Evolutionary conservation across 2,888 invertebrate genomes (phyloP).

Genomic region (Mechanitis messenoides): DNA sequence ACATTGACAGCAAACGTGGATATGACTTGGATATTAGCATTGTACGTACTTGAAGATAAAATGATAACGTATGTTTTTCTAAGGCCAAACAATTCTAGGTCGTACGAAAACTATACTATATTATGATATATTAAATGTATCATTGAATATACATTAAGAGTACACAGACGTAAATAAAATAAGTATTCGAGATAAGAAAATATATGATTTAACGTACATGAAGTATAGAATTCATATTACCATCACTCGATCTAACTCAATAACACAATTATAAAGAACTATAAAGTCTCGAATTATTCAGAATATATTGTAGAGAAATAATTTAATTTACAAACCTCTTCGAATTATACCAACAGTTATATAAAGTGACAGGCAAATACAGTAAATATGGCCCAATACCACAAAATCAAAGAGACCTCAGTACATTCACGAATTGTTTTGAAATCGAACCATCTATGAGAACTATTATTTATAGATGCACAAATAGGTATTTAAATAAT

Average conservation of each 20-base stretch:
- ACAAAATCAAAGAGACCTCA: neutral
- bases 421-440: neutral
- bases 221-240: no score
- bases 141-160: neutral
- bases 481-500: neutral
- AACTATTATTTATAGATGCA: neutral
- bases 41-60: conserved; percentile 18
- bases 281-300: no score
- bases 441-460: neutral
- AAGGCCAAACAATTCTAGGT: conserved; percentile 21
- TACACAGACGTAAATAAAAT: neutral
- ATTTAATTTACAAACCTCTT: neutral
- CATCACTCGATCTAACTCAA: no score
- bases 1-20: conserved; percentile 27
- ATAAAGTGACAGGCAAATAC: no score
- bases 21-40: conserved; percentile 13
- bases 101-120: conserved; percentile 8
- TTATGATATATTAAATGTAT: conserved; percentile 5
- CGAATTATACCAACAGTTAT: neutral
- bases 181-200: neutral
- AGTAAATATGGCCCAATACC: neutral
- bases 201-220: no score
- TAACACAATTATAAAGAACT: no score
- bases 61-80: conserved; percentile 16
- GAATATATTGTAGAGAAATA: neutral